Conservation (phyloP, 2,888 invertebrate genomes). For the Nomada ferruginata region DNA sequence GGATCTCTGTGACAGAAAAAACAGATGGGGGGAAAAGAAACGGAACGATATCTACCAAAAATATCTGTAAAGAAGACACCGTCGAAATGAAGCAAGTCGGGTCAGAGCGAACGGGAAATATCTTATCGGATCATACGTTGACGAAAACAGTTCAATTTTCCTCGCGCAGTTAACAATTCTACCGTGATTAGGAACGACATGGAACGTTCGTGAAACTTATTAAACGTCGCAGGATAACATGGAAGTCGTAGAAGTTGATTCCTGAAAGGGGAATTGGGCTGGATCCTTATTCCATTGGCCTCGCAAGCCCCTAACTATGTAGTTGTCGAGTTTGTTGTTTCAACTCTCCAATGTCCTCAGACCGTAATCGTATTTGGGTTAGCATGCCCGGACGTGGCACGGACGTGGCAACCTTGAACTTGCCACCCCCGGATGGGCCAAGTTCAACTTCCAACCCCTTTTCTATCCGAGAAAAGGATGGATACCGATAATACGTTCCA, state of each 20-base stretch:
- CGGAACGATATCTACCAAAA: neutral
- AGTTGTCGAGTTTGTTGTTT: constrained; percentile 62
- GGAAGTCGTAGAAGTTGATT: constrained; percentile 28
- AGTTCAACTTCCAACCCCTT: constrained; percentile 59
- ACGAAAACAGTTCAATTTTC: neutral
- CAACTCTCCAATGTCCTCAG: constrained; percentile 58
- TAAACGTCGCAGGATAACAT: neutral
- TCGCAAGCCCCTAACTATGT: constrained; percentile 14
- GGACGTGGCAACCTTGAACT: constrained; percentile 79
- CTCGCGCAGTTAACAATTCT: constrained; percentile 9
- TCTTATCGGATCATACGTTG: neutral
- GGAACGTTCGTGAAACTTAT: neutral
- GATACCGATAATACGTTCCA: constrained; percentile 36
- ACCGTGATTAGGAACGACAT: neutral
- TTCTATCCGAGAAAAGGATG: constrained; percentile 33
- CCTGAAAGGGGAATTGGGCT: constrained; percentile 18
- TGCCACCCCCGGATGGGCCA: constrained; percentile 69
- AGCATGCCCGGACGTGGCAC: constrained; percentile 78
- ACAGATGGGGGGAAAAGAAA: neutral
- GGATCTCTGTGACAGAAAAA: neutral
- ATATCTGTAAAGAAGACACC: constrained; percentile 10
- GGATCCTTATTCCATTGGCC: constrained; percentile 32
- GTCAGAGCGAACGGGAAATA: constrained; percentile 12
- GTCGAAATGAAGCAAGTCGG: neutral
- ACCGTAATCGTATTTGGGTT: constrained; percentile 76